Percentiles rank a stretch among this genome's conserved stretches.
These are phyloP conservation scores for Brachionus plicatilis DNA, from an alignment of 1,140 invertebrate species.

Conservation along the genomic window DNA sequence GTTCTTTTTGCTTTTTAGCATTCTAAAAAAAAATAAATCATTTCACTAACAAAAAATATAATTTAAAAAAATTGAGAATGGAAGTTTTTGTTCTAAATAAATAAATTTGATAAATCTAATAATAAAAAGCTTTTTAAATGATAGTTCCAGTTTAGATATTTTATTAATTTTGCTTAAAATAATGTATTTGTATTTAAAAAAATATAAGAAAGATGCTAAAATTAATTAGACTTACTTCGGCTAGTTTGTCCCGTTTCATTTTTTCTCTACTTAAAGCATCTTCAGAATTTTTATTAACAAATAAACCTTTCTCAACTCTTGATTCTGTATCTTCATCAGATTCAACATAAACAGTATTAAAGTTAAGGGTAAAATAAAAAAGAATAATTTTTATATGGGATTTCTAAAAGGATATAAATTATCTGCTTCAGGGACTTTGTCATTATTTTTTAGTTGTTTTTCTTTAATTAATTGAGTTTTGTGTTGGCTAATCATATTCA, in stretches of 20 bases:
- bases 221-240: neutral
- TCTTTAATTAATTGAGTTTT: neutral
- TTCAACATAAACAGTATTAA: slow-evolving; percentile 11
- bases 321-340: slow-evolving; percentile 4
- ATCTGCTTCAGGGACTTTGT: neutral
- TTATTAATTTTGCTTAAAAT: neutral
- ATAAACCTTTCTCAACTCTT: neutral
- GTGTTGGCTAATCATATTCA: slow-evolving; percentile 14
- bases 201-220: no score
- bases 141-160: no score
- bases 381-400: neutral
- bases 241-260: neutral
- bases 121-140: no score
- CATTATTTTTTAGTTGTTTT: neutral
- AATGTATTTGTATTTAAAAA: neutral
- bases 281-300: neutral
- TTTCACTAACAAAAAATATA: no score
- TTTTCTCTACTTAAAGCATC: slow-evolving; percentile 7
- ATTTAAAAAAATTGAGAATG: no score
- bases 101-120: no score
- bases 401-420: slow-evolving; percentile 16
- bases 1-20: slow-evolving; percentile 10
- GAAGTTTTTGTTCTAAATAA: no score
- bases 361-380: neutral
- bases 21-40: no score